Evolutionary conservation across 2,797 vertebrate genomes (phyloP).

Genomic region (Ptychobarbus kaznakovi): DNA sequence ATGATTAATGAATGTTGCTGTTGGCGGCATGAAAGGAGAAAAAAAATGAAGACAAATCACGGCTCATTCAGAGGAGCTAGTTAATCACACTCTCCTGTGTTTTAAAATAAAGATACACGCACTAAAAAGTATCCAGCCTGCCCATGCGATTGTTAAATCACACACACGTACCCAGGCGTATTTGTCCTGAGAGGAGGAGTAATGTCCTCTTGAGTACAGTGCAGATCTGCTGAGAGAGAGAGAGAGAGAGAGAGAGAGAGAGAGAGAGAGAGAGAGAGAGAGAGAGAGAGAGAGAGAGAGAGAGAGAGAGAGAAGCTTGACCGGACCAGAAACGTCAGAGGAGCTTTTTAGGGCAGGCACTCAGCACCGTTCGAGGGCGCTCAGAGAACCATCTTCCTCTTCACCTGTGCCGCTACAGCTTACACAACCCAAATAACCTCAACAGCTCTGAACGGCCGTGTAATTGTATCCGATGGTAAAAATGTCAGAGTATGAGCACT

Average conservation of each 20-base stretch:
- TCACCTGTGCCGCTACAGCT: conserved; percentile 44
- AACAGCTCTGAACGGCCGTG: conserved; percentile 2
- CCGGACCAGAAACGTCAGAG: conserved; percentile 20
- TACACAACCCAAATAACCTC: conserved; percentile 44
- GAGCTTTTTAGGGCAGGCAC: conserved; percentile 38
- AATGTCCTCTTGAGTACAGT: conserved; percentile 28
- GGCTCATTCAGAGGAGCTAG: conserved; percentile 61
- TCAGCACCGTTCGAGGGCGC: conserved; percentile 29
- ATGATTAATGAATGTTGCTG: conserved; percentile 74
- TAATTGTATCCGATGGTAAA: conserved; percentile 48
- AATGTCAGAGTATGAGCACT: conserved; percentile 40
- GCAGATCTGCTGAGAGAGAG: background rate
- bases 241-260: background rate
- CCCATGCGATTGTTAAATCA: conserved; percentile 8
- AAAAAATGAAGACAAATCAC: conserved; percentile 67
- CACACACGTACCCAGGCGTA: conserved; percentile 20
- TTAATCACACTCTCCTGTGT: conserved; percentile 64
- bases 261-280: no score
- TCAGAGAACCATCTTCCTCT: conserved; percentile 48
- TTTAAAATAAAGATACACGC: conserved; percentile 53
- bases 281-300: background rate
- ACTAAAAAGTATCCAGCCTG: conserved; percentile 25
- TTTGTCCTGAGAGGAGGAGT: conserved; percentile 19
- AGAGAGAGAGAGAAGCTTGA: background rate
- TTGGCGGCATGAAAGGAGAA: conserved; percentile 62